phyloP scores from a whole-genome alignment of 2,797 vertebrate genomes.

The Fistularia commersonii region DNA sequence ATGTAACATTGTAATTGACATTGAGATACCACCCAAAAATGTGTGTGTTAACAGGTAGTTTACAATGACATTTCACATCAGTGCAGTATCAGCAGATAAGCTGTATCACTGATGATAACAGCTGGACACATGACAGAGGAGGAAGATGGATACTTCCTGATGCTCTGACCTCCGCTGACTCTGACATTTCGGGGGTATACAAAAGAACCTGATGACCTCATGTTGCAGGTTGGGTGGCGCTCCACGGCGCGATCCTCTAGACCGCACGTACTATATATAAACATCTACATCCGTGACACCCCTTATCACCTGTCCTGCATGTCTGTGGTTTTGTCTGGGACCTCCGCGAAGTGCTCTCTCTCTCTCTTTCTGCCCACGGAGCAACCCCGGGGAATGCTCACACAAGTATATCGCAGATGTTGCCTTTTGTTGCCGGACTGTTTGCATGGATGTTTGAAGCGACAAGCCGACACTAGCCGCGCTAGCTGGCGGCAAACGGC shows the following conservation, averaged over 20 bases:
- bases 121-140: neutral
- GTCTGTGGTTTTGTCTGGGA: constrained; percentile 59
- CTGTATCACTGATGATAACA: neutral
- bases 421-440: constrained; percentile 68
- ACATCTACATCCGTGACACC: constrained; percentile 59
- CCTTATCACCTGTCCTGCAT: constrained; percentile 70
- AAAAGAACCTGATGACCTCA: constrained; percentile 37
- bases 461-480: constrained; percentile 69
- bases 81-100: too few species aligned
- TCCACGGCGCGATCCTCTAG: constrained; percentile 29
- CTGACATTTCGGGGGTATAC: constrained; percentile 5
- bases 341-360: constrained; percentile 58
- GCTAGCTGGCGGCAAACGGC: constrained; percentile 51
- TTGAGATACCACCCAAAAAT: too few species aligned
- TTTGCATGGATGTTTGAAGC: constrained; percentile 61
- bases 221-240: constrained; percentile 23
- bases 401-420: constrained; percentile 62
- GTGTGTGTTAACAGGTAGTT: too few species aligned
- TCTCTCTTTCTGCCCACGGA: constrained; percentile 46
- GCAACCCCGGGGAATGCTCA: constrained; percentile 70
- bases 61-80: too few species aligned
- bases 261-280: constrained; percentile 70
- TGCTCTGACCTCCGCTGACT: constrained; percentile 20
- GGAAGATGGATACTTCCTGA: constrained; percentile 1
- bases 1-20: too few species aligned